Evolutionary conservation across 2,888 invertebrate species (phyloP), one percentile per base, ranked within the genome.

Genomic region (Lasioglossum oenotherae): DNA sequence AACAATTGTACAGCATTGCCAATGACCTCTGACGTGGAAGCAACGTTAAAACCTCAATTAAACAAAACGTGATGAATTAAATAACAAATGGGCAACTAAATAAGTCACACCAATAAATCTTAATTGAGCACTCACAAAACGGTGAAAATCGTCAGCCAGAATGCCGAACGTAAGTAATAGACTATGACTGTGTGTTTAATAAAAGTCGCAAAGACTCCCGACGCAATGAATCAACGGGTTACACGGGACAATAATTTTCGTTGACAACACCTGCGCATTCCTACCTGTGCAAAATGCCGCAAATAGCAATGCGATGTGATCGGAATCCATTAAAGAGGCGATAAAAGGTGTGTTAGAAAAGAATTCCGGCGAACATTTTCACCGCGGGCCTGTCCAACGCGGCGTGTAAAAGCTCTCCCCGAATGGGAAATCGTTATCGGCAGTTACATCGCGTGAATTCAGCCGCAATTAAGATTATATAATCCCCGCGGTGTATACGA

Each of bases 401-500:
- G 71, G 5, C 10, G 35, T 31, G 19, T 16, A 14, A 46, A 31
- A 46, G 8, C 27, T 44, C 44, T 49, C 46, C 19, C 60, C 44
- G 8, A 67, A n/a, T 77, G 67, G 31, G 38, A 31, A 71, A 69
- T 12, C 27, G n/a, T 71, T 57, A 81, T 74, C 44, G 31, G 19
- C 38, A 1, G 53, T 75, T 41, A 23, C 38, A 82, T 75, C 81
- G 67, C 38, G 60, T 23, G 57, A 41, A 81, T 79, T 74, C 76
- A n/a, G 12, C n/a, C 14, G 72, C 64, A 76, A 82, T 82, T 81
- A 76, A 35, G 67, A 82, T 85, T 78, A 75, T 72, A 83, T 67
- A 64, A 79, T 85, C 57, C 78, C 60, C 69, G 19, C 60, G 53
- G 23, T 19, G 64, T n/a, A 27, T 60, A 57, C 23, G 75, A 49